Evolutionary conservation across 2,888 invertebrate species (phyloP), one percentile per base, ranked within the genome.

Genomic region (Folsomia candida): DNA sequence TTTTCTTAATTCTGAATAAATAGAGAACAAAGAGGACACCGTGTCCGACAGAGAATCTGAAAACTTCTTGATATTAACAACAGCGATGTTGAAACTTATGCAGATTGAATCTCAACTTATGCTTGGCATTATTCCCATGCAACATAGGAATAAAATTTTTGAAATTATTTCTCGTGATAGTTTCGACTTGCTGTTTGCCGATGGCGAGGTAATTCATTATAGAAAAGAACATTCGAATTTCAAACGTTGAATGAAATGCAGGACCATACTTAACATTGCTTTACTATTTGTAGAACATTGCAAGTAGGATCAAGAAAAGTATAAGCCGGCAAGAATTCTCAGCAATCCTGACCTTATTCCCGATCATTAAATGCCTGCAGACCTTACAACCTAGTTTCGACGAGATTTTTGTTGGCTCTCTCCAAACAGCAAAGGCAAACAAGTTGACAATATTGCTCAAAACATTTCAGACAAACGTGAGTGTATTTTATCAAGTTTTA

Each of bases 61-160:
- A 81, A 89, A 91, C 81, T 93, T 92, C 83, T 84, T 95, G 73
- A 88, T 92, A 58, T 87, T 92, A 80, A 89, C 95, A 2, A 89
- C 92, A 37, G 93, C 91, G 0, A 85, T 95, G 71, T 90, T 92
- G 74, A 89, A 92, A 70, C 85, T 97, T 22, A 92, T 96, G 86
- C 91, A 94, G 80, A 90, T 91, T 83, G 97, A 97, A 83, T 89
- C 92, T 76, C 87, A 89, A 63, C 84, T 92, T 37, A 90, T 96
- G 86, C 88, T 90, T 64, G 92, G 91, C 37, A 90, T 97, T 9
- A 90, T 97, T 81, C 92, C 94, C 9, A 84, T 89, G 74, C 89
- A 90, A 57, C 89, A 92, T 78, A 90, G 93, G 82, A 90, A 91
- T 29, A 88, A 90, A 78, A 91, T 95, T 6, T 91, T 96, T 81